Percentiles rank a stretch among this genome's conserved stretches.
phyloP scores from a whole-genome alignment of 64 coral and sea anemone species.

The Hydrozoanthus tunicans region DNA sequence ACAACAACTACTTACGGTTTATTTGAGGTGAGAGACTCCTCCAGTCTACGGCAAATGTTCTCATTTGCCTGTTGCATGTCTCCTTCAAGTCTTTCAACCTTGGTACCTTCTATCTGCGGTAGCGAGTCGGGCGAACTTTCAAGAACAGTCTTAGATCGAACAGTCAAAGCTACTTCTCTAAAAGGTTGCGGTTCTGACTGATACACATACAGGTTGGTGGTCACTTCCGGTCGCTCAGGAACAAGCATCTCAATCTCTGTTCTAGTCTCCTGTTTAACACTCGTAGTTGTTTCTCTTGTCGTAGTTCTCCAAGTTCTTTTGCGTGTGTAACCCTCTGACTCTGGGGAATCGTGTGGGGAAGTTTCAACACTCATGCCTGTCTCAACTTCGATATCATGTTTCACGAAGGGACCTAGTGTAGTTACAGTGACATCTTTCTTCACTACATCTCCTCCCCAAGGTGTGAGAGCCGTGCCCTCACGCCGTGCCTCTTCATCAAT shows the following conservation, averaged over 20 bases:
- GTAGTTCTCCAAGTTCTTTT: conserved; percentile 90
- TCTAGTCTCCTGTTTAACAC: conserved; percentile 89
- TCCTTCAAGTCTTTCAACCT: conserved; percentile 72
- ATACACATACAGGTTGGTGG: conserved; percentile 78
- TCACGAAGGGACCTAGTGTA: conserved; percentile 81
- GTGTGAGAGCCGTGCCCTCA: conserved; percentile 67
- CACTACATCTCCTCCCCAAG: conserved; percentile 83
- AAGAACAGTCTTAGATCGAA: conserved; percentile 67
- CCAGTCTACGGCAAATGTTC: conserved; percentile 76
- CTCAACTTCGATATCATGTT: conserved; percentile 87
- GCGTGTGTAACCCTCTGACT: conserved; percentile 54
- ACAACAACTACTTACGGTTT: conserved; percentile 56
- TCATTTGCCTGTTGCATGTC: conserved; percentile 89
- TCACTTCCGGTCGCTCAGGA: conserved; percentile 81
- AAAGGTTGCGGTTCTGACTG: conserved; percentile 41
- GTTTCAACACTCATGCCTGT: conserved; percentile 83
- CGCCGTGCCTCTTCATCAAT: conserved; percentile 76
- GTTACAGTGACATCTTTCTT: conserved; percentile 94
- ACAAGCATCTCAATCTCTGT: conserved; percentile 89
- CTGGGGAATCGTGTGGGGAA: conserved; percentile 28
- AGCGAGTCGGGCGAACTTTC: conserved; percentile 73
- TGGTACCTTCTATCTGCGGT: conserved; percentile 49
- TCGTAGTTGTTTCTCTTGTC: conserved; percentile 89
- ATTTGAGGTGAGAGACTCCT: conserved; percentile 65
- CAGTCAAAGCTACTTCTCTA: conserved; percentile 52